Base-by-base conservation (phyloP, 1,140 invertebrate species). In the Drosophila parabipectinata region DNA sequence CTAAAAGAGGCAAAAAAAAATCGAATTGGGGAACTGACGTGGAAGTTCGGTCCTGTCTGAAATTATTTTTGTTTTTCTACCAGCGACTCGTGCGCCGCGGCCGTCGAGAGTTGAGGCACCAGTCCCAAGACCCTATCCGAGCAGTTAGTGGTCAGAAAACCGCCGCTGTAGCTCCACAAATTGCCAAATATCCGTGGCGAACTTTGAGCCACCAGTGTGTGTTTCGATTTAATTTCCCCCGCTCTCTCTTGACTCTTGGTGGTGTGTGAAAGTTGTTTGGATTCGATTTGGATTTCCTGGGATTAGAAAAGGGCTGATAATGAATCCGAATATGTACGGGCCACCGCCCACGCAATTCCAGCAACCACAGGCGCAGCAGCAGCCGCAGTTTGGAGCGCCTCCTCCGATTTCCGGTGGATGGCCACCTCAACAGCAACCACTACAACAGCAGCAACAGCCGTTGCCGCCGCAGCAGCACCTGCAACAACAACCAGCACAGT, bases 21-120 rank as follows among this genome's bases (percentile, higher is more conserved):
- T 80, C 80, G 81, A 84, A 79, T 76, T 77, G 64, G 82, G 73
- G 75, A 77, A 88, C 89, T 91, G 90, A 91, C 90, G 90, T 91
- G 90, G 90, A 91, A 88, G 89, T 91, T 87, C 62, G 74, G 39
- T 77, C 85, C 82, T 57, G 77, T 50, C 71, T 62, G 63, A 66
- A 72, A 63, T 69, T 80, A 77, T 55, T 81, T 67, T 77, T 59
- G 37, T 67, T 78, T 74, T 78, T 51, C 51, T 82, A 81, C 53
- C 61, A 67, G 10, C 61, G 47, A 59, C 68, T 72, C 37, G 54
- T 67, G 54, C 66, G 77, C 60, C 52, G 47, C 60, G 53, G 41
- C 50, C 34, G 26, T 66, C 60, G 3, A 64, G 28, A 52, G 47
- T 59, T n/a, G 10, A 64, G 48, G 50, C 21, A 57, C 61, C 63